Conservation (phyloP, 2,797 vertebrate genomes). For the Anguilla megastoma region DNA sequence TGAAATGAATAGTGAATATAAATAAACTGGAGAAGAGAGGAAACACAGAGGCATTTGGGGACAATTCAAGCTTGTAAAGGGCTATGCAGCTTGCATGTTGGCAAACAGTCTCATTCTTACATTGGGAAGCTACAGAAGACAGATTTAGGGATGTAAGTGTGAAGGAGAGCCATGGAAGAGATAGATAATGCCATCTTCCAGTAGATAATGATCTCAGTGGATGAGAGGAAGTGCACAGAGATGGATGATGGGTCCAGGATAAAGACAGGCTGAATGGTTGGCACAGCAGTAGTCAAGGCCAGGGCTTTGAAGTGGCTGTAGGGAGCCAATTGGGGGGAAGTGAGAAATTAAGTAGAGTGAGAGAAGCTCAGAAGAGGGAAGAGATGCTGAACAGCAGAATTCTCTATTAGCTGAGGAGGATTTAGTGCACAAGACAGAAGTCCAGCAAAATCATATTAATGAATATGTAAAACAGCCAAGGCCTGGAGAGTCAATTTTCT, state of each 20-base stretch:
- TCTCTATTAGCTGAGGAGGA: background rate
- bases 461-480: background rate
- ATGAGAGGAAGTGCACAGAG: background rate
- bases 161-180: background rate
- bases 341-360: slow-evolving; percentile 17
- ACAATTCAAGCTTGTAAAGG: background rate
- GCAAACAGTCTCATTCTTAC: background rate
- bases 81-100: background rate
- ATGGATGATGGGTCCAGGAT: slow-evolving; percentile 39
- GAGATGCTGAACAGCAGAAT: background rate
- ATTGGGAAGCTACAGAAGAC: background rate
- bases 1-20: background rate
- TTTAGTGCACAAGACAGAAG: slow-evolving; percentile 1
- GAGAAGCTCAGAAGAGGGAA: background rate
- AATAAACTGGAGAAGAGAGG: background rate
- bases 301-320: slow-evolving; percentile 1
- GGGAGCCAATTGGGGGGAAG: slow-evolving; percentile 9
- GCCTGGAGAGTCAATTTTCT: background rate
- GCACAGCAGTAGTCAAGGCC: background rate
- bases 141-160: slow-evolving; percentile 5
- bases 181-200: slow-evolving; percentile 11
- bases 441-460: background rate
- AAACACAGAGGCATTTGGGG: background rate
- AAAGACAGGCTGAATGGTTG: slow-evolving; percentile 40
- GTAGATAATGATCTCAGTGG: slow-evolving; percentile 13